Conservation (phyloP, 2,113 vertebrate genomes). For the Ibidorhyncha struthersii region DNA sequence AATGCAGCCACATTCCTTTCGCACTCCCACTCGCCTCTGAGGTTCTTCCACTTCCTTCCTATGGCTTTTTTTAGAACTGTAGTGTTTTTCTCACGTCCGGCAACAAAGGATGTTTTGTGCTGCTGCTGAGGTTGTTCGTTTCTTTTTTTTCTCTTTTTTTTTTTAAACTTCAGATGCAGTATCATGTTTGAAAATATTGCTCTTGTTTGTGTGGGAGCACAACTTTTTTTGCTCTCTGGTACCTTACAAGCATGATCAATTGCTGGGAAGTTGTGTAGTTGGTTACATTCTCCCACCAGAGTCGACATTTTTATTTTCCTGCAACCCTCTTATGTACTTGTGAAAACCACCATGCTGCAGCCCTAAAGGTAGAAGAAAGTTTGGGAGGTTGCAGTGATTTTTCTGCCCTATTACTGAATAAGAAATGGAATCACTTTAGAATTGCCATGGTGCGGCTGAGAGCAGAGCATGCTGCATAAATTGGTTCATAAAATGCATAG, state of each 20-base stretch:
- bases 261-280: not conserved
- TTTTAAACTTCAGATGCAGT: constrained; percentile 30
- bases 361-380: not conserved
- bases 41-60: constrained; percentile 98
- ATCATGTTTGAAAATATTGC: constrained; percentile 61
- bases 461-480: not conserved
- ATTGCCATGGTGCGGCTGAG: not conserved
- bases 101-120: constrained; percentile 95
- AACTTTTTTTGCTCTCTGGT: not conserved
- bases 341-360: not conserved
- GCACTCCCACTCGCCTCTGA: constrained; percentile 84
- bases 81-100: constrained; percentile 95
- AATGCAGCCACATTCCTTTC: constrained; percentile 86
- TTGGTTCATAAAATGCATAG: not conserved
- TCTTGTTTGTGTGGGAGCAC: constrained; percentile 44
- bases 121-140: constrained; percentile 69
- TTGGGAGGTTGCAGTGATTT: not conserved
- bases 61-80: constrained; percentile 95
- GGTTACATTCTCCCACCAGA: not conserved
- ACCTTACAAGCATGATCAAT: not conserved
- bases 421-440: not conserved
- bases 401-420: not conserved
- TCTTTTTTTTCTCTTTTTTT: not conserved
- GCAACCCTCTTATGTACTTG: not conserved
- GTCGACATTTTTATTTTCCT: not conserved